Percentiles rank a stretch among this genome's conserved stretches.
phyloP scores from a whole-genome alignment of 2,113 vertebrate genomes.

The Gymnocephalus cernua region DNA sequence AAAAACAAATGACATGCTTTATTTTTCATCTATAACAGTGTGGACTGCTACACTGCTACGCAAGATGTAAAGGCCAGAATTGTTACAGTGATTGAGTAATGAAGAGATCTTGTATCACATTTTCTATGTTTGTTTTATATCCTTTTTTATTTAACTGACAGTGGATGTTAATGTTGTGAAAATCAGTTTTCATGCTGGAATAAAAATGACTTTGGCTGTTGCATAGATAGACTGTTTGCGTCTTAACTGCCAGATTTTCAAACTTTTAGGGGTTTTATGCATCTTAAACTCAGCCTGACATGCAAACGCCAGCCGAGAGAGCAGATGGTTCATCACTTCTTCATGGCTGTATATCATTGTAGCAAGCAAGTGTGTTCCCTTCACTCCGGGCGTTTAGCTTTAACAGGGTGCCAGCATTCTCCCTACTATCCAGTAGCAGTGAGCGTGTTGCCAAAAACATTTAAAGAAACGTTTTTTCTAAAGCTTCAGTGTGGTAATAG shows the following conservation, averaged over 20 bases:
- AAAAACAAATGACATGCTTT: constrained; percentile 31
- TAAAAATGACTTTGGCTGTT: constrained; percentile 69
- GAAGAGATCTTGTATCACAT: constrained; percentile 39
- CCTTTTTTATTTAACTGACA: constrained; percentile 75
- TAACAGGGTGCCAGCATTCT: constrained; percentile 29
- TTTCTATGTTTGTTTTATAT: constrained; percentile 77
- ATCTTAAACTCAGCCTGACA: constrained; percentile 36
- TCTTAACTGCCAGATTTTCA: constrained; percentile 24
- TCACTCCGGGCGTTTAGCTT: constrained; percentile 33
- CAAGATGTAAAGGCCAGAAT: constrained; percentile 27
- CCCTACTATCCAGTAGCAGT: constrained; percentile 21
- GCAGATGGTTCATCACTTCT: constrained; percentile 67
- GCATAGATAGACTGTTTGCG: constrained; percentile 17
- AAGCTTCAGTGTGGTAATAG: not conserved
- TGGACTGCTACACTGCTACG: not conserved
- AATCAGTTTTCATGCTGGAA: constrained; percentile 70
- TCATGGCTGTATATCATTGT: constrained; percentile 34
- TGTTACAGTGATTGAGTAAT: constrained; percentile 9
- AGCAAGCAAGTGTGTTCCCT: constrained; percentile 19
- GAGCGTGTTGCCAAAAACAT: constrained; percentile 33
- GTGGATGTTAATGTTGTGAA: constrained; percentile 65
- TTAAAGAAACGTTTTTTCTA: constrained; percentile 13
- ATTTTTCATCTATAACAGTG: constrained; percentile 14
- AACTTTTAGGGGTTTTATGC: constrained; percentile 29
- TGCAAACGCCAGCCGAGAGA: constrained; percentile 29